These are phyloP conservation scores for Stichodactyla helianthus DNA, from an alignment of 64 coral and sea anemone species.

Conservation along the genomic window DNA sequence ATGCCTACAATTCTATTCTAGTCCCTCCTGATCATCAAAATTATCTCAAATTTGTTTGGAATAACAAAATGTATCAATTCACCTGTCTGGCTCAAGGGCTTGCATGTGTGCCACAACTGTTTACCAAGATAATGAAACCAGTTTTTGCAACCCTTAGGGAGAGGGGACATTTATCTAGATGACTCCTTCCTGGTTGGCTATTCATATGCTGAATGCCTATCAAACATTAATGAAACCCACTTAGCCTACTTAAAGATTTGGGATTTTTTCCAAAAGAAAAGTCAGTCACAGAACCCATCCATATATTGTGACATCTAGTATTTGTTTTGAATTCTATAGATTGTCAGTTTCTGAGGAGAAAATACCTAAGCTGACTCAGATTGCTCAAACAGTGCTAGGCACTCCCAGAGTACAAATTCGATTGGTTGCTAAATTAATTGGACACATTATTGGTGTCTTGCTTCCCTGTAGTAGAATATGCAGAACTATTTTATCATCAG, in stretches of 20 bases:
- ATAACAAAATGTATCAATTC: conserved; percentile 18
- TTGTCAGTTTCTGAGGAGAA: conserved; percentile 31
- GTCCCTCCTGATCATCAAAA: conserved; percentile 22
- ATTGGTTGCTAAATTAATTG: too few relatives aligned
- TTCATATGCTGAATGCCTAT: neutral
- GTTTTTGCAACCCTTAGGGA: conserved; percentile 27
- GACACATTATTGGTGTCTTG: too few relatives aligned
- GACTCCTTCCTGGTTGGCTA: conserved; percentile 1
- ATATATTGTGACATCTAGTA: conserved; percentile 26
- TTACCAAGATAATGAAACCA: conserved; percentile 40
- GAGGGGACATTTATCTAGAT: conserved; percentile 23
- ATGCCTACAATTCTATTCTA: conserved; percentile 34
- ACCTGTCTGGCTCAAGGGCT: conserved; percentile 47
- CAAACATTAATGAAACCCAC: conserved; percentile 43
- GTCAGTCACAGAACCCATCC: conserved; percentile 18
- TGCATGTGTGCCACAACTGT: neutral
- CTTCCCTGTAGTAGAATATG: too few relatives aligned
- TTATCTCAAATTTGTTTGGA: conserved; percentile 24
- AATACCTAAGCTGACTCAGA: conserved; percentile 1
- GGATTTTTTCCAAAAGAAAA: conserved; percentile 18
- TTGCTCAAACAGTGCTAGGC: neutral
- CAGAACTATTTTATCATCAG: too few relatives aligned
- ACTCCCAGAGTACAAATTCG: too few relatives aligned
- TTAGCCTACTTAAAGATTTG: conserved; percentile 18
- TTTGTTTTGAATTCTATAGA: conserved; percentile 40